phyloP scores from a whole-genome alignment of 2,797 vertebrate species.

The Cyclopterus lumpus region DNA sequence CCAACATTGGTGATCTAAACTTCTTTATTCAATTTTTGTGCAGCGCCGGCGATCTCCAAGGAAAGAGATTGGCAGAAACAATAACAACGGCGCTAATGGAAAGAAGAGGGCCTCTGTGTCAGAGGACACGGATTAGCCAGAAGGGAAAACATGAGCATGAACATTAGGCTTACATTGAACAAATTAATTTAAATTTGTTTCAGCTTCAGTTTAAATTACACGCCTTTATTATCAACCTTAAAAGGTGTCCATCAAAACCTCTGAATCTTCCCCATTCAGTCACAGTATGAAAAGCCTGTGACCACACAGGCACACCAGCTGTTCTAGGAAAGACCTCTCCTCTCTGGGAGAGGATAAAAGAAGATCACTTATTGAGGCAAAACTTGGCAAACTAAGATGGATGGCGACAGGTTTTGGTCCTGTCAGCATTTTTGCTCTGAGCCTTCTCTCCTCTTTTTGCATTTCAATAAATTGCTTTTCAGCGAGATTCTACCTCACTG shows the following conservation, averaged over 20 bases:
- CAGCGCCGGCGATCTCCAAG: constrained; percentile 50
- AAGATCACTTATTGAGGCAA: constrained; percentile 62
- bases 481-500: constrained; percentile 68
- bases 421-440: constrained; percentile 79
- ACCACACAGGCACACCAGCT: constrained; percentile 37
- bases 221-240: constrained; percentile 60
- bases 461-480: constrained; percentile 82
- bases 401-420: constrained; percentile 75
- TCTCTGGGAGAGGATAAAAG: constrained; percentile 55
- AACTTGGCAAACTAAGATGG: constrained; percentile 79
- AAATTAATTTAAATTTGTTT: constrained; percentile 75
- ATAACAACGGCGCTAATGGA: constrained; percentile 75
- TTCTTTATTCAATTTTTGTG: constrained; percentile 68
- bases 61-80: constrained; percentile 75
- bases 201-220: constrained; percentile 71
- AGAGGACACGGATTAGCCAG: constrained; percentile 76
- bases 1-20: constrained; percentile 59
- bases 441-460: constrained; percentile 65
- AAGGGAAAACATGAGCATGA: constrained; percentile 74
- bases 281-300: constrained; percentile 19
- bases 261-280: constrained; percentile 31
- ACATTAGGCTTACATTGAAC: constrained; percentile 72
- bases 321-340: constrained; percentile 52
- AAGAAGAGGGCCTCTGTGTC: constrained; percentile 71
- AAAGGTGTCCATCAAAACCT: constrained; percentile 67